Conservation (phyloP, 1,140 invertebrate species). For the Pseudomyrmex pallidus region DNA sequence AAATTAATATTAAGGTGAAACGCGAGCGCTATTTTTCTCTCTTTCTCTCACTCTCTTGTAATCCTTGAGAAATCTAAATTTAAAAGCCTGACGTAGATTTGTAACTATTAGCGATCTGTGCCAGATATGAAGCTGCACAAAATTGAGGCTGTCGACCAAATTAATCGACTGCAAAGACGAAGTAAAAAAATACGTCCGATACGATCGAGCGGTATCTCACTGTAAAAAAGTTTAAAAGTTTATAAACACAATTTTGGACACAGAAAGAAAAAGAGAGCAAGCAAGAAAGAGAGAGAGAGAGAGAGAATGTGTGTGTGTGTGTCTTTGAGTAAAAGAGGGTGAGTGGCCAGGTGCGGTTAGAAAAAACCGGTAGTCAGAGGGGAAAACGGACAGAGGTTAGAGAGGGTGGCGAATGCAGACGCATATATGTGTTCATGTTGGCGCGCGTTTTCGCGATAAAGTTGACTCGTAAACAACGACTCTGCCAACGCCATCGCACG, state of each 20-base stretch:
- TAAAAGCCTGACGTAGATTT: conserved; percentile 14
- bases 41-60: too few relatives aligned
- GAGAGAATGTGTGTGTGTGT: too few relatives aligned
- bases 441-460: conserved; percentile 67
- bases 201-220: conserved; percentile 29
- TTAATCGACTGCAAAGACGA: conserved; percentile 42
- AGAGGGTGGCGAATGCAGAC: conserved; percentile 29
- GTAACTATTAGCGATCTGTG: conserved; percentile 20
- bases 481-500: conserved; percentile 67
- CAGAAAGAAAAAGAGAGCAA: background rate
- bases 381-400: background rate
- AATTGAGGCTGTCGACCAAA: conserved; percentile 31
- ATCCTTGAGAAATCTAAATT: conserved; percentile 41
- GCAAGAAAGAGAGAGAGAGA: too few relatives aligned
- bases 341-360: conserved; percentile 13
- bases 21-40: background rate
- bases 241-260: conserved; percentile 16
- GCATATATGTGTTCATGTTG: conserved; percentile 43
- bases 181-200: conserved; percentile 33
- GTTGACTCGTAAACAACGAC: conserved; percentile 78
- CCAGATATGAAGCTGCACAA: conserved; percentile 32
- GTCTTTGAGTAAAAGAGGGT: too few relatives aligned
- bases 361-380: conserved; percentile 23
- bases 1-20: too few relatives aligned
- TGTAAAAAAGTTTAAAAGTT: conserved; percentile 7